Base-by-base conservation (phyloP, 2,113 vertebrate genomes). In the Sceloporus tristichus region DNA sequence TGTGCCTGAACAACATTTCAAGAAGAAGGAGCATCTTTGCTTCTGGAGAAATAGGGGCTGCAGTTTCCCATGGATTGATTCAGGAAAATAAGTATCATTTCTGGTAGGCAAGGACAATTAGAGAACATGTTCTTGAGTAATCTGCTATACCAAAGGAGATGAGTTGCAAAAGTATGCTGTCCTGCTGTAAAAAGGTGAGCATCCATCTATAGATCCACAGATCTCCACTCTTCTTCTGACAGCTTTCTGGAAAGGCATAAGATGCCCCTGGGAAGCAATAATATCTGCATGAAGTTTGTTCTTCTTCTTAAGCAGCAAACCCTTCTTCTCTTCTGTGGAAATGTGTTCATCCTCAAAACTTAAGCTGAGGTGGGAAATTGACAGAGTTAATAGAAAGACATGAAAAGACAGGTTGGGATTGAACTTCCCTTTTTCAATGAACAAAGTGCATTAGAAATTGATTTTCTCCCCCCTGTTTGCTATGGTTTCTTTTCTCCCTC, bases 401-500 rank as follows among this genome's bases (percentile, higher is more conserved):
- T 77, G 40, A 34, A 92, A 92, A 94, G 93, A 91, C 90, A 0
- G n/a, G 38, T 73, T 65, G 1, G 4, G 74, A 0, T 0, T 89
- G 91, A 93, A 93, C 76, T 62, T 83, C 83, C 88, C 85, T 76
- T 19, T 0, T 85, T 80, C 90, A 76, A 54, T 38, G 89, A 93
- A 68, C 90, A 86, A 76, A 91, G 88, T 0, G 84, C 66, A 16
- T 81, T 85, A 94, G 92, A 93, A 92, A 93, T 87, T n/a, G 92
- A 93, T 95, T 93, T 86, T 40, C 53, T 38, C 40, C 74, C 82
- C 68, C 83, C 74, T 25, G n/a, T 91, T 95, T 88, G 76, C 66
- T 23, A 0, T 16, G 48, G 82, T 82, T 85, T 81, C 84, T 73
- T 88, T 74, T 23, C 81, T 86, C 90, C 4, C 87, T 74, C 70